Conservation (phyloP, 2,113 vertebrate genomes). For the Odobenus rosmarus region DNA sequence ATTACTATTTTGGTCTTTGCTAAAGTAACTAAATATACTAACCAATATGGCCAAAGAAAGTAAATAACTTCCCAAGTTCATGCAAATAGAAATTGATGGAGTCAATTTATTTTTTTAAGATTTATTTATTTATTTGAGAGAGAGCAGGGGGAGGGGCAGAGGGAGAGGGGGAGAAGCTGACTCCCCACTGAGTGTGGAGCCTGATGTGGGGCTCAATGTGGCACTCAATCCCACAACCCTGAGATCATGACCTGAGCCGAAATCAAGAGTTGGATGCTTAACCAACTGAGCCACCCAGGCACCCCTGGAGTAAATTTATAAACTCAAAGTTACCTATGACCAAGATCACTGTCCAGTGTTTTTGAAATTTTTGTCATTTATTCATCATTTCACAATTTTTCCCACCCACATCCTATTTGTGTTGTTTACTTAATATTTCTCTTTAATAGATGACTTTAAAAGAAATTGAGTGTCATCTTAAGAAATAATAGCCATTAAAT, state of each 20-base stretch:
- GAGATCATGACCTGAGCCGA: neutral
- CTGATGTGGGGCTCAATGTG: neutral
- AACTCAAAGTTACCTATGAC: neutral
- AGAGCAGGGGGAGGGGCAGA: neutral
- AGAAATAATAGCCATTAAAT: constrained; percentile 42
- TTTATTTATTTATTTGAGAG: neutral
- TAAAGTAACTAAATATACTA: neutral
- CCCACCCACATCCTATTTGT: neutral
- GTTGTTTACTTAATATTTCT: constrained; percentile 26
- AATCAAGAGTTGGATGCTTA: neutral
- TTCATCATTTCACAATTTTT: neutral
- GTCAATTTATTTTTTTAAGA: neutral
- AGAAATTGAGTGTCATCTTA: neutral
- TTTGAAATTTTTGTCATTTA: constrained; percentile 32
- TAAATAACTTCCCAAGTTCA: constrained; percentile 12
- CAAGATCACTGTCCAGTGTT: neutral
- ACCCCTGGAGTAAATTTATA: neutral
- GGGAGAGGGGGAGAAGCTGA: neutral
- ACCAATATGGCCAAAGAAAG: neutral
- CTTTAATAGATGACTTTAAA: neutral
- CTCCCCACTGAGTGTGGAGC: neutral
- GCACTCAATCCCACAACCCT: neutral
- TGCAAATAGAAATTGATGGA: neutral
- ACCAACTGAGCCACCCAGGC: neutral
- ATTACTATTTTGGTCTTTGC: constrained; percentile 34